Base-by-base conservation (phyloP, 2,797 vertebrate species). In the Schizopygopsis malacanthus region DNA sequence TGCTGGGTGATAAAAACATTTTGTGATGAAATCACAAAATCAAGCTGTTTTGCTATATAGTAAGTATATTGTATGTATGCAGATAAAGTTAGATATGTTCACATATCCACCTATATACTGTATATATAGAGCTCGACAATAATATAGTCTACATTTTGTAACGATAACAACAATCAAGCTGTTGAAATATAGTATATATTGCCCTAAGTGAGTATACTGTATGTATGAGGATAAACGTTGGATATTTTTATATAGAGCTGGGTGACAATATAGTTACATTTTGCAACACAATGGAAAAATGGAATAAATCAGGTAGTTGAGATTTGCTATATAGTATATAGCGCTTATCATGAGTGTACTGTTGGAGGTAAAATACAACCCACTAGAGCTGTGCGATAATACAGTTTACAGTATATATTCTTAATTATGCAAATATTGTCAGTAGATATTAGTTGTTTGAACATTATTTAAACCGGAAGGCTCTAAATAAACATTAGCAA, bases 401-500 rank as follows among this genome's bases (percentile, higher is more conserved):
- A n/a, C 56, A 9, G 63, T 67, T 37, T 16, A 65, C 15, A 65
- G 25, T 16, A 18, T 25, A 28, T 28, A 67, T 45, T 22, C 10
- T 5, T 6, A 50, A 50, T 50, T 20, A 76, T 3, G 43, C 71
- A 73, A n/a, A 54, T 18, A 45, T 20, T 45, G 33, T 77, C 39
- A 8, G 33, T 39, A n/a, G 79, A 39, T 33, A 28, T 50, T n/a
- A 28, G 9, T 67, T 50, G 25, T 71, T 56, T 81, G 80, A 71
- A 25, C 28, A 39, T 37, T 15, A 28, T 52, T 45, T 67, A 9
- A 70, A 41, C 22, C n/a, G n/a, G 37, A 70, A 71, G 67, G 65
- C 13, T 83, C 43, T 82, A 79, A 77, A 37, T 15, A 59, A 59
- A 28, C 43, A 67, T 37, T 69, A 76, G 56, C 41, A 45, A 76